Evolutionary conservation across 2,113 vertebrate genomes (phyloP).

Genomic region (Onychorhynchus coronatus): DNA sequence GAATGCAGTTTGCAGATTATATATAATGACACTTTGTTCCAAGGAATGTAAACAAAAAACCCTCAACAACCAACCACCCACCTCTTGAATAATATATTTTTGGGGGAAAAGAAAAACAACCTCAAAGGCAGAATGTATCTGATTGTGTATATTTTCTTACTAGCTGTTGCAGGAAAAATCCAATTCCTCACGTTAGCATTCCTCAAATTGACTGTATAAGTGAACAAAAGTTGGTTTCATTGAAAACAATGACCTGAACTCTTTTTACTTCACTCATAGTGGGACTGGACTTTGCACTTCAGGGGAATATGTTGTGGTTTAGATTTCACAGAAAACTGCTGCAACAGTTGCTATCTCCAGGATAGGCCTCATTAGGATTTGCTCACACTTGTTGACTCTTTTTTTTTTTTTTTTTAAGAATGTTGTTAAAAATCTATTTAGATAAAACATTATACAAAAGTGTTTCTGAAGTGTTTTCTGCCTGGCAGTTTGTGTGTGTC

Average conservation of each 20-base stretch:
- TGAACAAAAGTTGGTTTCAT: not conserved
- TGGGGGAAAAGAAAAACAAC: too few species aligned
- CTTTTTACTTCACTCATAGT: not conserved
- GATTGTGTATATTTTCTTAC: not conserved
- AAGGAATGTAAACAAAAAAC: not conserved
- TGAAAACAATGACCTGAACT: not conserved
- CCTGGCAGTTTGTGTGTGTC: not conserved
- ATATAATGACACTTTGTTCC: not conserved
- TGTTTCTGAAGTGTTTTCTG: not conserved
- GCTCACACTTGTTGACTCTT: not conserved
- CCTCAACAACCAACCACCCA: not conserved
- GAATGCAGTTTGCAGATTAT: not conserved
- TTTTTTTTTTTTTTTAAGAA: not conserved
- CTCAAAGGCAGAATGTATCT: not conserved
- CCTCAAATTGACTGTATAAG: not conserved
- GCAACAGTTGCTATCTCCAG: not conserved
- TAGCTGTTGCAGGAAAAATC: not conserved
- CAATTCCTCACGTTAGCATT: not conserved
- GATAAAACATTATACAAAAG: not conserved
- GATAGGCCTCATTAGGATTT: not conserved
- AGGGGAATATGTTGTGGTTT: not conserved
- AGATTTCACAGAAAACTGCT: not conserved
- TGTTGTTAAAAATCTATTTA: not conserved
- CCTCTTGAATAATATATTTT: not conserved
- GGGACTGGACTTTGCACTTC: not conserved